Evolutionary conservation across 2,797 vertebrate genomes (phyloP), one percentile per base, ranked within the genome.

Genomic region (Chloroceryle amazona): DNA sequence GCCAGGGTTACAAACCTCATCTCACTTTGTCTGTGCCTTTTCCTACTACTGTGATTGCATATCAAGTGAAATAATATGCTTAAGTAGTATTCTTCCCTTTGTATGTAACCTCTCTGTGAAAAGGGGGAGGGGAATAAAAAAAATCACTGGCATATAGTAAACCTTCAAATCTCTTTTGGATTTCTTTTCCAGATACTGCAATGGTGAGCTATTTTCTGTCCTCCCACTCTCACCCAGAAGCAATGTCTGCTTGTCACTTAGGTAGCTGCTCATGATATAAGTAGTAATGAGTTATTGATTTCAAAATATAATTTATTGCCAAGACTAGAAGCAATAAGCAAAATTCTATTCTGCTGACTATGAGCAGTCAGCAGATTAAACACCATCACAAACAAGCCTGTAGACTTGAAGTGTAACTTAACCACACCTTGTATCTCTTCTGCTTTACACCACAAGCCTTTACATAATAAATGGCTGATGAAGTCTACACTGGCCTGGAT

Each of bases 301-400:
- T 95, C 94, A 96, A 72, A 91, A 95, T 93, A 92, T 91, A 95
- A 96, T 94, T 97, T 95, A 95, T 75, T 94, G 86, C 92, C 76
- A 89, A 89, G 83, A 86, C 58, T 65, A 91, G 91, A 92, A 94
- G 91, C 39, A 74, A 81, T 49, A 61, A 68, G 91, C 46, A 92
- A 94, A 86, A 94, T 70, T 91, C 61, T 96, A 72, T 87, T 92
- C n/a, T n/a, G n/a, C n/a, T 62, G 61, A 78, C 86, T 96, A 84
- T 0, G 10, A 92, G 70, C 79, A 80, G 70, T 74, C 71, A 87
- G 86, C 51, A 28, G 29, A 96, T 75, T 72, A 89, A 92, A 83
- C 41, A 74, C 6, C n/a, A 82, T 49, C 70, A 95, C 86, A 97
- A 83, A 91, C 65, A 96, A 89, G 67, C 31, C 37, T 79, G 66